Base-by-base conservation (phyloP, 2,113 vertebrate genomes). In the Pitta sordida region DNA sequence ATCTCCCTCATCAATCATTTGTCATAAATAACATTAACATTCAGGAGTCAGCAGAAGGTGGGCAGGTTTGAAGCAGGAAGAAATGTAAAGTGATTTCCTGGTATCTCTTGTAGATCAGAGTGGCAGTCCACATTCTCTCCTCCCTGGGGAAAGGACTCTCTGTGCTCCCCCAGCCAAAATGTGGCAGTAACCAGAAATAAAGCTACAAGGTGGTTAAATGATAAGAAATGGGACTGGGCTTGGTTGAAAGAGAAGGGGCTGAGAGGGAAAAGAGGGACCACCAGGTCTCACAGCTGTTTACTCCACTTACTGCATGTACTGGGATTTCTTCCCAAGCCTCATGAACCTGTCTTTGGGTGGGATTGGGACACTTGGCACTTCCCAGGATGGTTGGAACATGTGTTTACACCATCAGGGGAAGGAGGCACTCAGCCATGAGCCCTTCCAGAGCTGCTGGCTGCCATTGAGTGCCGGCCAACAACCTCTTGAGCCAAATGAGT, bases 11-110 rank as follows among this genome's bases (percentile, higher is more conserved):
- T 97, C 96, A 83, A 96, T 97, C 96, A 96, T 56, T 70, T 92
- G 90, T 92, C 95, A 83, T 69, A 92, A 95, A 95, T 93, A 96
- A 60, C 84, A 90, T 95, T 96, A 96, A 73, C 92, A 90, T 92
- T 93, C 95, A 91, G 73, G 69, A 96, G 83, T 43, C 88, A 71
- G 91, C 85, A 91, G 91, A 94, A 95, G 76, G 85, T 30, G 4
- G 90, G 63, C 91, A 88, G 51, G 76, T 76, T 91, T 74, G 73
- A 64, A 90, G 79, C 10, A 17, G 53, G 55, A 63, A 74, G 88
- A 95, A 75, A 86, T 46, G 30, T 46, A 32, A 90, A 90, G 75
- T 90, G 91, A 83, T 94, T 94, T 96, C 91, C 55, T 89, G 39
- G 19, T 91, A 30, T n/a, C 60, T 93, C 74, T 70, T 71, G 79